These are phyloP conservation scores for Sialia sialis DNA, from an alignment of 2,113 vertebrate genomes.

Conservation along the genomic window DNA sequence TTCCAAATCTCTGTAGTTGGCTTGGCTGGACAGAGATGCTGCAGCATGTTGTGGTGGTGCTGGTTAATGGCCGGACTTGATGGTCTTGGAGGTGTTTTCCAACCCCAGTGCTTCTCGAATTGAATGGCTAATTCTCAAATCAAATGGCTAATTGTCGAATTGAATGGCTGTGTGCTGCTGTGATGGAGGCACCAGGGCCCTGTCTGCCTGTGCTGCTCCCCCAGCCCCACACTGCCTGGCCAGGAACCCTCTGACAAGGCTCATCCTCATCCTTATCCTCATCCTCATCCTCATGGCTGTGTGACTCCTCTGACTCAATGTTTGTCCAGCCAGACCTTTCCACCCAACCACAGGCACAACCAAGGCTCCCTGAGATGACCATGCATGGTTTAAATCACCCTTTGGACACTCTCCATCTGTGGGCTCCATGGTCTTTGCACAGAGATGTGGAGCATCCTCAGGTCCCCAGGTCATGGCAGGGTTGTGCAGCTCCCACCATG, in stretches of 20 bases:
- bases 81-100: neutral
- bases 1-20: neutral
- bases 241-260: neutral
- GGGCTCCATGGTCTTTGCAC: neutral
- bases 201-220: neutral
- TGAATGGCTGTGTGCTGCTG: neutral
- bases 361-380: fast-evolving
- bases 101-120: fast-evolving
- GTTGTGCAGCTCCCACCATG: neutral
- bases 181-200: neutral
- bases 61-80: neutral
- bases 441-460: neutral
- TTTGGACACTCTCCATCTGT: neutral
- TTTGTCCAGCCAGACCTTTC: neutral
- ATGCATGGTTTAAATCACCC: neutral
- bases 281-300: neutral
- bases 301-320: too few relatives aligned
- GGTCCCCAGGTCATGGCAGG: neutral
- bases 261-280: neutral
- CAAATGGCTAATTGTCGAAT: fast-evolving
- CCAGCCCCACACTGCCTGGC: too few relatives aligned
- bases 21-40: neutral
- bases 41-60: too few relatives aligned
- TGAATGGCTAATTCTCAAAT: too few relatives aligned
- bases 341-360: neutral